Conservation (phyloP, 2,888 invertebrate genomes). For the Escarpia spicata region DNA sequence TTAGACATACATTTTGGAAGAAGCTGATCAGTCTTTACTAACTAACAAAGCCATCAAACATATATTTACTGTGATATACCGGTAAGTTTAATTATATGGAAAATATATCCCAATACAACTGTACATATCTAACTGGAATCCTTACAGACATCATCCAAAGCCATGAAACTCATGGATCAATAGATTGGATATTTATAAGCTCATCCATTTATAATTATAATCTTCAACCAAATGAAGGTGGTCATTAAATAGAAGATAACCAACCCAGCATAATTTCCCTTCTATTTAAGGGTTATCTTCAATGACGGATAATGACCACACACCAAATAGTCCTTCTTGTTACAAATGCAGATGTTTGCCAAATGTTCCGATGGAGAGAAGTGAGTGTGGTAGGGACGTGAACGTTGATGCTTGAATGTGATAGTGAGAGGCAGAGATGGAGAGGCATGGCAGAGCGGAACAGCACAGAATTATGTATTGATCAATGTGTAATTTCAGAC, state of each 20-base stretch:
- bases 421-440: not conserved
- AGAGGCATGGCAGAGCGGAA: slow-evolving; percentile 1
- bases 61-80: too few relatives aligned
- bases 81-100: too few relatives aligned
- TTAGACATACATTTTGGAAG: too few relatives aligned
- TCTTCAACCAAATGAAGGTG: too few relatives aligned
- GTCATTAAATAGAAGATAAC: too few relatives aligned
- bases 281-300: not conserved
- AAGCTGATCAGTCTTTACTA: too few relatives aligned
- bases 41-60: too few relatives aligned
- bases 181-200: not conserved
- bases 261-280: not conserved
- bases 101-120: too few relatives aligned
- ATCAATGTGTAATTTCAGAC: slow-evolving; percentile 3
- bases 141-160: not conserved
- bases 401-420: not conserved
- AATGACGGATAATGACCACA: not conserved
- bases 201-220: not conserved
- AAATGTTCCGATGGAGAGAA: not conserved
- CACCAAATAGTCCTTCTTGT: not conserved
- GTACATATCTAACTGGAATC: too few relatives aligned
- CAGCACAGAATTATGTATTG: slow-evolving; percentile 3
- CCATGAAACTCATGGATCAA: not conserved
- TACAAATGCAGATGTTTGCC: not conserved
- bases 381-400: not conserved